phyloP scores from a whole-genome alignment of 2,797 vertebrate genomes.

The Periparus ater region DNA sequence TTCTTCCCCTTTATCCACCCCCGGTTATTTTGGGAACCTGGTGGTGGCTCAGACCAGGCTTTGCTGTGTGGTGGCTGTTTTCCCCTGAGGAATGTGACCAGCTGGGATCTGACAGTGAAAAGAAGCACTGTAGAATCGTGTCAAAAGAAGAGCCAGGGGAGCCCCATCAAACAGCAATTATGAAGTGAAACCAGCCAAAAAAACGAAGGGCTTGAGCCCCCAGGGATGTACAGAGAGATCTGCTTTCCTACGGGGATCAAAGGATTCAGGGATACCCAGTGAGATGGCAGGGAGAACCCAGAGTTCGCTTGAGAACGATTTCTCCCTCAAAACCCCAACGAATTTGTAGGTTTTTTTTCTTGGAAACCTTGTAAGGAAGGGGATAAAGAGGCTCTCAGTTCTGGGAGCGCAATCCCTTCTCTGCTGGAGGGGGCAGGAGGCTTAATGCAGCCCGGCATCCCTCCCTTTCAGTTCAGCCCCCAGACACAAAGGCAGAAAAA shows the following conservation, averaged over 20 bases:
- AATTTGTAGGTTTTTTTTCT: not conserved
- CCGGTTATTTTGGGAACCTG: not conserved
- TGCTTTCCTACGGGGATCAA: not conserved
- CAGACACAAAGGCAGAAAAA: slow-evolving; percentile 78
- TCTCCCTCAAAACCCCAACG: not conserved
- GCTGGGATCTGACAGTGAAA: not conserved
- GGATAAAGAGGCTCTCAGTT: slow-evolving; percentile 19
- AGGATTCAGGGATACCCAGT: not conserved
- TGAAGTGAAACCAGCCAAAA: not conserved
- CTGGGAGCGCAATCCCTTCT: slow-evolving; percentile 19
- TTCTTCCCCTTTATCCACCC: not conserved
- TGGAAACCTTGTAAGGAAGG: not conserved
- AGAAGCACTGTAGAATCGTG: not conserved
- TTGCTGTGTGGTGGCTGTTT: not conserved
- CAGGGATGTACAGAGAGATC: not conserved
- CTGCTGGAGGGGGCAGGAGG: slow-evolving; percentile 62
- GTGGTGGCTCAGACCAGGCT: not conserved
- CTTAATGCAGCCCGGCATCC: slow-evolving; percentile 51
- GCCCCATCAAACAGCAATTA: not conserved
- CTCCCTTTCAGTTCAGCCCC: slow-evolving; percentile 66
- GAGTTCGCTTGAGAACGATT: not conserved
- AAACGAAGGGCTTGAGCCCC: not conserved
- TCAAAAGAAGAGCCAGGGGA: not conserved
- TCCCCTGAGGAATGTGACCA: not conserved
- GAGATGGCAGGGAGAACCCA: not conserved